Evolutionary conservation across 1,140 invertebrate genomes (phyloP).

Genomic region (Ephestia elutella): DNA sequence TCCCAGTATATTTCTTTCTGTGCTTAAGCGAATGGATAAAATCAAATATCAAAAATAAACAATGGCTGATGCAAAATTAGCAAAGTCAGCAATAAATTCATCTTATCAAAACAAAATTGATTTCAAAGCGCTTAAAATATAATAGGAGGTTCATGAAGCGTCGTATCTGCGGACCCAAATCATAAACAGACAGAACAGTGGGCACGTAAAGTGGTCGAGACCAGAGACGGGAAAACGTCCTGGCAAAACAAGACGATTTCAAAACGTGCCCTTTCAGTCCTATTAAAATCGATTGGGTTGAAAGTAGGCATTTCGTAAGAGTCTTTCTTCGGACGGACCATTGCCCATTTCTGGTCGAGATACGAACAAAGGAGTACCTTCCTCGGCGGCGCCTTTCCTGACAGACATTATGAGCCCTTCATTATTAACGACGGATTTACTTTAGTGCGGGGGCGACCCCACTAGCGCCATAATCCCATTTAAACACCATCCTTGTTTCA

Average conservation of each 20-base stretch:
- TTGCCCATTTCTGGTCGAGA: too few relatives aligned
- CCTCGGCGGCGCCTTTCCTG: slow-evolving; percentile 18
- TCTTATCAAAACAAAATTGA: neutral
- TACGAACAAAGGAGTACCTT: slow-evolving; percentile 18
- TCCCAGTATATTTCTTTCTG: too few relatives aligned
- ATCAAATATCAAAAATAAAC: neutral
- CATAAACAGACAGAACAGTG: slow-evolving; percentile 25
- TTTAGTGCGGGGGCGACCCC: neutral
- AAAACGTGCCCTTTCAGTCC: too few relatives aligned
- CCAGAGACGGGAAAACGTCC: too few relatives aligned
- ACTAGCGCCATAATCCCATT: slow-evolving; percentile 4
- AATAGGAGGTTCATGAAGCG: slow-evolving; percentile 17
- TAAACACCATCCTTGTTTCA: slow-evolving; percentile 6
- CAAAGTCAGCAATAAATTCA: neutral
- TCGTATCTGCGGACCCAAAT: slow-evolving; percentile 24
- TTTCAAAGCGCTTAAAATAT: slow-evolving; percentile 8
- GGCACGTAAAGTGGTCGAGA: slow-evolving; percentile 19
- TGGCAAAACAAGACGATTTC: too few relatives aligned
- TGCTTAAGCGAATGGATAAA: too few relatives aligned
- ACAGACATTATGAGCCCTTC: slow-evolving; percentile 36
- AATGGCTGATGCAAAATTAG: neutral
- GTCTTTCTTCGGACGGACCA: too few relatives aligned
- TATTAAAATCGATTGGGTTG: too few relatives aligned
- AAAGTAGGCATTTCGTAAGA: too few relatives aligned
- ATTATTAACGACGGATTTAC: slow-evolving; percentile 28